Evolutionary conservation across 2,797 vertebrate genomes (phyloP), one percentile per base, ranked within the genome.

Genomic region (Cetoscarus ocellatus): DNA sequence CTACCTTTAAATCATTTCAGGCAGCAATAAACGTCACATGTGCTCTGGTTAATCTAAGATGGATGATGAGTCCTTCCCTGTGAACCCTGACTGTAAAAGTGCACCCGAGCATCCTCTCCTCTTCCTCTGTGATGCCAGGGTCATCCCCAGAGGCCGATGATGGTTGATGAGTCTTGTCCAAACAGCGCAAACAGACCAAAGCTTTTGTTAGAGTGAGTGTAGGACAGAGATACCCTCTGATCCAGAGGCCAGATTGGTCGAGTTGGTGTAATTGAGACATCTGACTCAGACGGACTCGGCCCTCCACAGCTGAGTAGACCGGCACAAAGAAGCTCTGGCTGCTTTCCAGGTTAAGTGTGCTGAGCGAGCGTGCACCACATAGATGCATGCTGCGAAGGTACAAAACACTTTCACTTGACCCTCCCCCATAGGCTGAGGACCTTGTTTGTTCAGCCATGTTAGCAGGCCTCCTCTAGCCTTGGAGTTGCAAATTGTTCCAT

Each of bases 251-350:
- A 64, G 72, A 75, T 67, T 68, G 70, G 44, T 65, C 34, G 15
- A 49, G 50, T 44, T 38, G 56, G 69, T 19, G 73, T 89, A 90
- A 92, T 86, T 84, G 86, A 92, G 87, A 75, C 73, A 79, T 87
- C 80, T 54, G 79, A 86, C 68, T 84, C 73, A 58, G 75, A 62
- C 42, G 70, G 84, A 88, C 83, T 56, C 79, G 35, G 49, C 69
- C 84, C 82, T 80, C 66, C 73, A 90, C 89, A 84, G 85, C 80
- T 61, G 80, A 92, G 84, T 70, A 73, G 80, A 70, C 70, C 68
- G 14, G 73, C 58, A 91, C 89, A 92, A 93, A 92, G 86, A 80
- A 12, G 61, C 53, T 49, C 82, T 83, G 87, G 90, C 84, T 55
- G 57, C 72, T 27, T 61, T 91, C 88, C 88, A 93, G 80, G 75